Percentiles rank a stretch among this genome's conserved stretches.
phyloP scores from a whole-genome alignment of 1,140 invertebrate genomes.

The Trichoplusia ni region DNA sequence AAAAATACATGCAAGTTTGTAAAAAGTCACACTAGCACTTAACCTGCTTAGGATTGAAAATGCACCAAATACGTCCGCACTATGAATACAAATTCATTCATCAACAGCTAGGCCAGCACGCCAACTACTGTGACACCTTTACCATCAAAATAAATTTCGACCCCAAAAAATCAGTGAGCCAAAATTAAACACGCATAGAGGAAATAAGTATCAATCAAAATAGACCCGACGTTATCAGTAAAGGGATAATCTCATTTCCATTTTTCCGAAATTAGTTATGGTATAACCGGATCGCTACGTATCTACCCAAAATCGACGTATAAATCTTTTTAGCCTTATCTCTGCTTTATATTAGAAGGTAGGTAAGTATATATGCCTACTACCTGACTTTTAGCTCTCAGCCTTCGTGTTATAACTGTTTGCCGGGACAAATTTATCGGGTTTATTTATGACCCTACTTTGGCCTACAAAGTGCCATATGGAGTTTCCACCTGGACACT shows the following conservation, averaged over 20 bases:
- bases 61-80: too few species aligned
- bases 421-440: slow-evolving; percentile 72
- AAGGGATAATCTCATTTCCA: not conserved
- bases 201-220: slow-evolving; percentile 4
- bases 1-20: too few species aligned
- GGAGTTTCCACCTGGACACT: slow-evolving; percentile 12
- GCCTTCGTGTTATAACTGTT: slow-evolving; percentile 60
- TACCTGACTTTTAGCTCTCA: slow-evolving; percentile 54
- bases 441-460: slow-evolving; percentile 20
- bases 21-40: too few species aligned
- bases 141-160: too few species aligned
- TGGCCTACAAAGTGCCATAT: slow-evolving; percentile 23
- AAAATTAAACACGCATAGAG: not conserved
- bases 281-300: not conserved
- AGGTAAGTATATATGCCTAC: slow-evolving; percentile 61
- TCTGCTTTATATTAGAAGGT: too few species aligned
- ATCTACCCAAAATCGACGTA: slow-evolving; percentile 46
- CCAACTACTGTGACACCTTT: too few species aligned
- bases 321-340: slow-evolving; percentile 60
- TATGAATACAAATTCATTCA: too few species aligned
- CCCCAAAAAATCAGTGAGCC: not conserved
- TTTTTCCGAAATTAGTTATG: slow-evolving; percentile 12
- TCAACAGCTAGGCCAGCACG: too few species aligned
- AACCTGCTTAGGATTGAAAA: too few species aligned
- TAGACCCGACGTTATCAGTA: not conserved